Conservation (phyloP, 1,140 invertebrate genomes). For the Lasioglossum albipes region DNA sequence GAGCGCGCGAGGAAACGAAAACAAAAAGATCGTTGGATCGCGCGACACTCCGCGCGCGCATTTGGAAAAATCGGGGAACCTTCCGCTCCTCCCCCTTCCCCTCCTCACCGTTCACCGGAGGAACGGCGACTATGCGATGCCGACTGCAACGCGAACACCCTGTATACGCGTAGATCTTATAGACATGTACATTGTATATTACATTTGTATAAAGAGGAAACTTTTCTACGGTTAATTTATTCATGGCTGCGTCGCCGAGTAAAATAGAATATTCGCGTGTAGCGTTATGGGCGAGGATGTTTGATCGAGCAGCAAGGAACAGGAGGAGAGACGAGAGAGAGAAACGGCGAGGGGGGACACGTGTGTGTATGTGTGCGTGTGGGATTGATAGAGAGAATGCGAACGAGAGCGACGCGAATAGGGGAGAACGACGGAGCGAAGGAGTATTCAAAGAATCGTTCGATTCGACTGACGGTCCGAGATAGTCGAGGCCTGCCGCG, state of each 20-base stretch:
- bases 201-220: constrained; percentile 80
- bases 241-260: constrained; percentile 76
- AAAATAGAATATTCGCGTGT: constrained; percentile 37
- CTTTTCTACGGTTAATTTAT: constrained; percentile 79
- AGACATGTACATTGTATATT: constrained; percentile 78
- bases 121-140: not conserved
- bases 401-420: not conserved
- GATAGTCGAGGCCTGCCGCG: not conserved
- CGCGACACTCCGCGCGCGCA: too few relatives aligned
- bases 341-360: too few relatives aligned
- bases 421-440: too few relatives aligned
- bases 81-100: too few relatives aligned
- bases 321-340: constrained; percentile 20
- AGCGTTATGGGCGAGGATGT: constrained; percentile 3
- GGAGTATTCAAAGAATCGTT: not conserved
- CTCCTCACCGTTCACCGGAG: not conserved
- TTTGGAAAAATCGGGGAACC: too few relatives aligned
- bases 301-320: constrained; percentile 3
- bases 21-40: not conserved
- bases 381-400: constrained; percentile 8
- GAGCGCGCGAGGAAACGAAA: not conserved
- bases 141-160: constrained; percentile 5
- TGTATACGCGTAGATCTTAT: constrained; percentile 61
- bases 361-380: too few relatives aligned
- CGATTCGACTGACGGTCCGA: not conserved